These are phyloP conservation scores for Melolontha melolontha DNA, from an alignment of 2,888 invertebrate genomes.

Conservation along the genomic window DNA sequence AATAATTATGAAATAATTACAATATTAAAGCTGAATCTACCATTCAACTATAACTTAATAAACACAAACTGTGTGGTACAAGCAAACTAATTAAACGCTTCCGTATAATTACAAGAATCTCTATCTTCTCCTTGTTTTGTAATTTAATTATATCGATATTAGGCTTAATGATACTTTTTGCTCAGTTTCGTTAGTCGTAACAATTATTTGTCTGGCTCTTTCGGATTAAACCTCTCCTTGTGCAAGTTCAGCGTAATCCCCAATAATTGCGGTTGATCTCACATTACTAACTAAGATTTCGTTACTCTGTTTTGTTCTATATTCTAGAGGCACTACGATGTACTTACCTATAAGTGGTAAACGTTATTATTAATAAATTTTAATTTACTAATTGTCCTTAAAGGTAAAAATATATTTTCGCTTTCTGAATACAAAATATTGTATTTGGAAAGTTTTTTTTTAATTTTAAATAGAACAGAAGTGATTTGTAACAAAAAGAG, in stretches of 20 bases:
- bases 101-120: conserved; percentile 15
- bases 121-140: conserved; percentile 6
- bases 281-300: conserved; percentile 2
- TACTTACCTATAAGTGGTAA: too few relatives aligned
- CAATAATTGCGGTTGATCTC: conserved; percentile 19
- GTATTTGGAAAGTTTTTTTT: too few relatives aligned
- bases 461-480: too few relatives aligned
- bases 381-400: too few relatives aligned
- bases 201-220: conserved; percentile 19
- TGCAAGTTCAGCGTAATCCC: conserved; percentile 15
- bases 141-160: conserved; percentile 23
- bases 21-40: too few relatives aligned
- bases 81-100: conserved; percentile 7
- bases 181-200: conserved; percentile 26
- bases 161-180: conserved; percentile 10
- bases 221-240: conserved; percentile 13
- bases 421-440: too few relatives aligned
- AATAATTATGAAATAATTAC: too few relatives aligned
- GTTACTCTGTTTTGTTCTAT: not conserved
- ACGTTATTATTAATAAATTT: too few relatives aligned
- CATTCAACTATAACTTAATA: conserved; percentile 5
- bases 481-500: too few relatives aligned
- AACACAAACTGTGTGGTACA: not conserved
- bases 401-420: too few relatives aligned
- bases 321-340: too few relatives aligned